Percentiles rank a stretch among this genome's conserved stretches.
phyloP scores from a whole-genome alignment of 2,797 vertebrate species.

The Cichlasoma orientale region DNA sequence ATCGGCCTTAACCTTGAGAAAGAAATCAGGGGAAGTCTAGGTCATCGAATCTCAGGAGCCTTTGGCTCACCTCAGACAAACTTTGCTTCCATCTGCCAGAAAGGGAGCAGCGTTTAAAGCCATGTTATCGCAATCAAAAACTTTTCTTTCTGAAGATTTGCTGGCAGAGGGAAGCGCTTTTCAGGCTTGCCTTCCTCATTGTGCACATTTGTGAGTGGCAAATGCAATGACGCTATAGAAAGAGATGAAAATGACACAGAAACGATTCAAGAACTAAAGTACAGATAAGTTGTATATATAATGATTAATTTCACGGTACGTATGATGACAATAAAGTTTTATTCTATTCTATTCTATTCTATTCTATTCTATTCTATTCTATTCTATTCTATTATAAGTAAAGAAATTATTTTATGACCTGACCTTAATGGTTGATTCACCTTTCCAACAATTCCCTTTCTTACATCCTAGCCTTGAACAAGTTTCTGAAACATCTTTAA shows the following conservation, averaged over 20 bases:
- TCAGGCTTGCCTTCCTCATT: neutral
- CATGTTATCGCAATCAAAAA: constrained; percentile 30
- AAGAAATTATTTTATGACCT: neutral
- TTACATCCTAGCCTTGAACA: neutral
- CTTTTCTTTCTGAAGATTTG: constrained; percentile 1
- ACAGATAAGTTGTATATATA: too few species aligned
- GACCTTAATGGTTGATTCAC: neutral
- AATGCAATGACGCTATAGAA: neutral
- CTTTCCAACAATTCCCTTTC: neutral
- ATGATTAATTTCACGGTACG: too few species aligned
- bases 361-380: too few species aligned
- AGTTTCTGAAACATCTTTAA: neutral
- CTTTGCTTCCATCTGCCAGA: constrained; percentile 46
- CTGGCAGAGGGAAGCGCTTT: neutral
- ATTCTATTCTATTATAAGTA: too few species aligned
- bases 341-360: too few species aligned
- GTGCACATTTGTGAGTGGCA: neutral
- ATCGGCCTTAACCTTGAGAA: constrained; percentile 31
- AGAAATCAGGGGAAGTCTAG: constrained; percentile 25
- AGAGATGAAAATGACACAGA: neutral
- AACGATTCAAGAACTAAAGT: neutral
- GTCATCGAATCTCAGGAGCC: constrained; percentile 40
- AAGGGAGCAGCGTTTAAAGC: constrained; percentile 38
- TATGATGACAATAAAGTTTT: too few species aligned
- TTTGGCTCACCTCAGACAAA: constrained; percentile 59